phyloP scores from a whole-genome alignment of 2,888 invertebrate genomes.

The Antheraea yamamai region DNA sequence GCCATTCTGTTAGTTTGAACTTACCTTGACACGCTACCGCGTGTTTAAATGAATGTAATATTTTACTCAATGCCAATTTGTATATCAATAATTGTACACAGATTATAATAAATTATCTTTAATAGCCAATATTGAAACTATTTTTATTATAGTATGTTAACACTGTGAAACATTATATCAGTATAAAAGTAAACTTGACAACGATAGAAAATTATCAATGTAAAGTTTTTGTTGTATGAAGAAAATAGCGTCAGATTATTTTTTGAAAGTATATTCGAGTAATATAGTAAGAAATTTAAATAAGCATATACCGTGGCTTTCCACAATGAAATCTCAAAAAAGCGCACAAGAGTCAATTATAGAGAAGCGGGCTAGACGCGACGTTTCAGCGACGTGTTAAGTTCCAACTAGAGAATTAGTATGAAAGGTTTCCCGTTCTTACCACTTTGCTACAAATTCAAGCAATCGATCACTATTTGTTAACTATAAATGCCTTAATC shows the following conservation, averaged over 20 bases:
- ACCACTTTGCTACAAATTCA: neutral
- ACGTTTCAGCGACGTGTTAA: slow-evolving; percentile 51
- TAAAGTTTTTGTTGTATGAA: no score
- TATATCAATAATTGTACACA: neutral
- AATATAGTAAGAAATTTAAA: no score
- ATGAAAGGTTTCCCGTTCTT: slow-evolving; percentile 36
- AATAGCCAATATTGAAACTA: neutral
- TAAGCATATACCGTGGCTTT: no score
- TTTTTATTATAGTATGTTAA: no score
- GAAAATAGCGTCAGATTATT: no score
- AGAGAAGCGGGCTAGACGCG: neutral
- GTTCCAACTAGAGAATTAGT: slow-evolving; percentile 59
- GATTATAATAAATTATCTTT: neutral
- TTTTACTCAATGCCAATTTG: neutral
- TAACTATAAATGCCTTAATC: neutral
- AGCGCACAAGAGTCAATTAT: neutral
- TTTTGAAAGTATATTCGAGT: no score
- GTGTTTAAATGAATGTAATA: neutral
- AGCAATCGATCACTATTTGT: neutral
- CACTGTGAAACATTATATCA: no score
- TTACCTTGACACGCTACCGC: no score
- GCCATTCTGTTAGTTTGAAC: no score
- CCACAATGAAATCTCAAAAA: no score
- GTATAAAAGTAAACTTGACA: no score
- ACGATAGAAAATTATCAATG: no score